phyloP scores from a whole-genome alignment of 2,797 vertebrate genomes.

The Podarcis lilfordi region DNA sequence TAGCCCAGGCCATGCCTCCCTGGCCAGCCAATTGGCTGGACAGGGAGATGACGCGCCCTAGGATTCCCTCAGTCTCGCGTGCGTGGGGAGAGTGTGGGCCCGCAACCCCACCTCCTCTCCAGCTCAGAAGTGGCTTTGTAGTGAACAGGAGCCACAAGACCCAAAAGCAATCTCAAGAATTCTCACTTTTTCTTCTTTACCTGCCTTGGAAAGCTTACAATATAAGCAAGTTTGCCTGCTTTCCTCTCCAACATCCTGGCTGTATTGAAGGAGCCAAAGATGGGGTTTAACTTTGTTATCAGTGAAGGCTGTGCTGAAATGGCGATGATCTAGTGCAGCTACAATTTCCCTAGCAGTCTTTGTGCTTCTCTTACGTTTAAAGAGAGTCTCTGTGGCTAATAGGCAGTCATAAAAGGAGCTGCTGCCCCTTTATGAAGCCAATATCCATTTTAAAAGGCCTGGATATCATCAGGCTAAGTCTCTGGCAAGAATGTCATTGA shows the following conservation, averaged over 20 bases:
- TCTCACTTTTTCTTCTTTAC: not conserved
- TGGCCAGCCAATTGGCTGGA: too few species aligned
- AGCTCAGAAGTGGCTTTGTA: too few species aligned
- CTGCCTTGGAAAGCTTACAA: not conserved
- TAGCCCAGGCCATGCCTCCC: too few species aligned
- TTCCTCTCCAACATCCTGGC: not conserved
- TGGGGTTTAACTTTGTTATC: too few species aligned
- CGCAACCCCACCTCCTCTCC: too few species aligned
- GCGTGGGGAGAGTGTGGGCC: too few species aligned
- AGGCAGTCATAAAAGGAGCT: not conserved
- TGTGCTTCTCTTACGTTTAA: not conserved
- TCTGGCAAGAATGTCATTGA: constrained; percentile 48
- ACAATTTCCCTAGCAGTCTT: not conserved
- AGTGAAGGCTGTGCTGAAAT: not conserved
- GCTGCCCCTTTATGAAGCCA: not conserved
- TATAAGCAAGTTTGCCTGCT: not conserved
- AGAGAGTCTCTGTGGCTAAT: not conserved
- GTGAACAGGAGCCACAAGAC: too few species aligned
- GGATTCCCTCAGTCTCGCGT: too few species aligned
- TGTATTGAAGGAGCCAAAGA: not conserved
- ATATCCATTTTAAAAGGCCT: not conserved
- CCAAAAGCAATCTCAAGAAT: too few species aligned
- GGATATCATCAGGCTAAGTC: not conserved
- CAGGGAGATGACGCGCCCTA: too few species aligned
- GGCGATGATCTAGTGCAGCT: not conserved